Base-by-base conservation (phyloP, 2,113 vertebrate genomes). In the Sinosuthora webbiana region DNA sequence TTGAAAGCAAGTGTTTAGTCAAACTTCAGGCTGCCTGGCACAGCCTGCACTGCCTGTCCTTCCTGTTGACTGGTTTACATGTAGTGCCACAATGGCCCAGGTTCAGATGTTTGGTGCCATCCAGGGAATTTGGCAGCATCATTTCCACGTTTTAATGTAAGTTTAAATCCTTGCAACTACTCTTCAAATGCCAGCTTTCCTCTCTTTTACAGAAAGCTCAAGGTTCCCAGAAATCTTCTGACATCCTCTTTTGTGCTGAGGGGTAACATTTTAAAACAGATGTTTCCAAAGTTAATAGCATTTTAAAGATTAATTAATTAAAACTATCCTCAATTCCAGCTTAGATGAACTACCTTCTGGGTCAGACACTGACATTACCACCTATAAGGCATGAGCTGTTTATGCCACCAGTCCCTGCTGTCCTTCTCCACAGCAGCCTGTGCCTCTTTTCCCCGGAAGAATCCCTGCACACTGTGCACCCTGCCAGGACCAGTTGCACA, bases 401-500 rank as follows among this genome's bases (percentile, higher is more conserved):
- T 9, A 25, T 68, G 62, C 24, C 62, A 31, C 13, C 27, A 13
- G 7, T 33, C 41, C 39, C 10, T 8, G 8, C 56, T 71, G 81
- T 44, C 57, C 39, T 39, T 49, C 52, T 53, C 39, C 68, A 21
- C 47, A 44, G 25, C 39, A 52, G 56, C 39, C 81, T 31, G 39
- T 37, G 47, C 52, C 69, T 21, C 1, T 55, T 50, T 50, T 37
- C 37, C 47, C 52, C 2, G 4, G 22, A 57, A 81, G 52, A 30
- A 37, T 42, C 42, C 45, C n/a, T 37, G 44, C 6, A 17, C 15
- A 3, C 28, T 30, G 16, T 8, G 6, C 2, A 2, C 33, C 44
- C 41, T 37, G 24, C 16, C 65, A 67, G 63, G 33, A 42, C 0
- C 3, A 75, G 49, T 2, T 1, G 0, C 42, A 10, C 21, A 12